Evolutionary conservation across 2,888 invertebrate species (phyloP).

Genomic region (Dynastes tityus): DNA sequence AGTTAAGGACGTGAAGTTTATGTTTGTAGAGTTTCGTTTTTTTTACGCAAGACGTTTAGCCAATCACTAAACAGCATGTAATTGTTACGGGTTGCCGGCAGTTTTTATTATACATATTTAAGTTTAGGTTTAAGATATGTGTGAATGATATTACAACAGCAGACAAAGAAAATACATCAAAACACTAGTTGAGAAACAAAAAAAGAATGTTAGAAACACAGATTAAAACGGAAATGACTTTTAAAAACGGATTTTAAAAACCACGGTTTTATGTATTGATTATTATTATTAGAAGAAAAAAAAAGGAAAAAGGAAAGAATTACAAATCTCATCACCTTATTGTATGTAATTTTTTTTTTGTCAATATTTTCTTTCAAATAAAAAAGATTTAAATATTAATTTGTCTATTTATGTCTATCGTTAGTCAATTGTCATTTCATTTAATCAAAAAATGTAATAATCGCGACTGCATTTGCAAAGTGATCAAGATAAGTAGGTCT

Average conservation of each 20-base stretch:
- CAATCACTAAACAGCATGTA: constrained; percentile 9
- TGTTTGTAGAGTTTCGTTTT: too few species aligned
- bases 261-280: not conserved
- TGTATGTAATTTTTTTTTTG: constrained; percentile 28
- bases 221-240: not conserved
- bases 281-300: constrained; percentile 5
- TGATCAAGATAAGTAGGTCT: too few species aligned
- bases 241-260: not conserved
- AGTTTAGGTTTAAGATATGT: constrained; percentile 40
- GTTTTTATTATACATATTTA: constrained; percentile 32
- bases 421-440: too few species aligned
- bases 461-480: too few species aligned
- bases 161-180: constrained; percentile 15
- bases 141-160: constrained; percentile 42
- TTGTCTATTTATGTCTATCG: not conserved
- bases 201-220: not conserved
- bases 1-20: too few species aligned
- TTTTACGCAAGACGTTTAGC: not conserved
- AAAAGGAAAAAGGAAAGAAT: too few species aligned
- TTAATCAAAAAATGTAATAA: too few species aligned
- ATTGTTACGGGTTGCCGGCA: constrained; percentile 28
- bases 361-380: constrained; percentile 37
- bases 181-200: constrained; percentile 10
- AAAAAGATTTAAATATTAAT: constrained; percentile 23
- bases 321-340: constrained; percentile 19